These are phyloP conservation scores for Drosophila burlai DNA, from an alignment of 1,140 invertebrate genomes.

Conservation along the genomic window DNA sequence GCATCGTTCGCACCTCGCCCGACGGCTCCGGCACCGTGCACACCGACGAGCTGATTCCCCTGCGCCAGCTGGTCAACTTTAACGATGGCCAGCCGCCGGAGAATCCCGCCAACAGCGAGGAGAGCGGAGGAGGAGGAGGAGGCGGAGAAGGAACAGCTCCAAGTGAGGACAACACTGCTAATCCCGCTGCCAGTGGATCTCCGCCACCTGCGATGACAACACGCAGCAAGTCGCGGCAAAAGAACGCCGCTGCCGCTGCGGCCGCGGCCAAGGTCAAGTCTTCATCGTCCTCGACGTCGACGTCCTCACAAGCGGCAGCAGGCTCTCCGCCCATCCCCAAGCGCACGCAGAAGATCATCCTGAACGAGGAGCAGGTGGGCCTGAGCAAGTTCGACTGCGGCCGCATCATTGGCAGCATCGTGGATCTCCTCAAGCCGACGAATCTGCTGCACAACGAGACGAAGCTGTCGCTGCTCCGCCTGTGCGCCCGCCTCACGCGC, in stretches of 20 bases:
- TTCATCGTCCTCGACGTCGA: not conserved
- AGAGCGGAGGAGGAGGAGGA: not conserved
- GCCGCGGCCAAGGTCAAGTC: conserved; percentile 51
- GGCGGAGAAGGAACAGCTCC: not conserved
- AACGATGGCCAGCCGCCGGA: conserved; percentile 38
- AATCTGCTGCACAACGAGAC: conserved; percentile 91
- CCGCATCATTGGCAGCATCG: conserved; percentile 87
- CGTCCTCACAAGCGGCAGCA: not conserved
- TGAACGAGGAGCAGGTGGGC: conserved; percentile 74
- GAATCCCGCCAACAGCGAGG: not conserved
- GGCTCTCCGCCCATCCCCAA: conserved; percentile 53
- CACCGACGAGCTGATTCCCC: conserved; percentile 49
- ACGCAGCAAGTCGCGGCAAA: conserved; percentile 67
- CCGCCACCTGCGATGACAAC: conserved; percentile 58
- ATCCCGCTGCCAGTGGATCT: not conserved
- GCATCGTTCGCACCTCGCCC: conserved; percentile 45
- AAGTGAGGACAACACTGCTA: not conserved
- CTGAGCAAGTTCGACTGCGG: conserved; percentile 78
- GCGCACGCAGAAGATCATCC: conserved; percentile 65
- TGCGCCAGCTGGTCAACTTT: conserved; percentile 59
- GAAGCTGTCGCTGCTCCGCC: conserved; percentile 91
- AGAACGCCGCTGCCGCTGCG: conserved; percentile 55
- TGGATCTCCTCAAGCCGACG: conserved; percentile 88
- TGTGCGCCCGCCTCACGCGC: conserved; percentile 91
- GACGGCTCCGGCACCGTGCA: conserved; percentile 54